Evolutionary conservation across 2,888 invertebrate species (phyloP).

Genomic region (Tridacna crocea): DNA sequence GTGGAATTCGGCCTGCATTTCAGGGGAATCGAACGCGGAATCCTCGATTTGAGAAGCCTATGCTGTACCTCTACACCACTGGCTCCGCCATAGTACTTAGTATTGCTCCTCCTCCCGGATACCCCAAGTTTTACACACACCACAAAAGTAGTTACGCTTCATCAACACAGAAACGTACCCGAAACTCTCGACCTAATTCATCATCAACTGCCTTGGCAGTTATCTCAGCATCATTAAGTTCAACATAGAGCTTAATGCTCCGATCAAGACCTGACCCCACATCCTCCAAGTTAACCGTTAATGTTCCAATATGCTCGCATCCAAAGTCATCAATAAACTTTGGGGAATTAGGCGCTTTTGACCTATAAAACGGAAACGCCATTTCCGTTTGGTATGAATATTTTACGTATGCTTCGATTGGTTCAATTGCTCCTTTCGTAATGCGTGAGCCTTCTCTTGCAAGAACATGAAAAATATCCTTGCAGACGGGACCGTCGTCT

Average conservation of each 20-base stretch:
- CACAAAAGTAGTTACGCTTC: too few species aligned
- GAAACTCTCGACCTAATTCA: conserved; percentile 12
- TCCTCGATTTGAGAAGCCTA: too few species aligned
- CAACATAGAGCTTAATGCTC: neutral
- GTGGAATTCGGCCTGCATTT: too few species aligned
- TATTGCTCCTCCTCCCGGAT: too few species aligned
- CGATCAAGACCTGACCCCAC: conserved; percentile 21
- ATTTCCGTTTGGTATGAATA: conserved; percentile 30
- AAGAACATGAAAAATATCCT: conserved; percentile 43
- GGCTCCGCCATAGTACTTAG: too few species aligned
- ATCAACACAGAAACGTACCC: too few species aligned
- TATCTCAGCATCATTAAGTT: conserved; percentile 20
- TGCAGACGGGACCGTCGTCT: conserved; percentile 43
- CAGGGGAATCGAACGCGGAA: too few species aligned
- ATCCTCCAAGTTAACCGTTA: conserved; percentile 28
- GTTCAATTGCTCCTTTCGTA: conserved; percentile 24
- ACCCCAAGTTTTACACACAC: too few species aligned
- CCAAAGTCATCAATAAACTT: conserved; percentile 38
- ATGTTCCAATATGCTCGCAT: conserved; percentile 37
- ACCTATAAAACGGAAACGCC: conserved; percentile 52
- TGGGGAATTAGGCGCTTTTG: conserved; percentile 21
- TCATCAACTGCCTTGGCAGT: conserved; percentile 42
- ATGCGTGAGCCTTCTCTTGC: neutral
- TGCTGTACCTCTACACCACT: too few species aligned
- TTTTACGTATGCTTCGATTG: conserved; percentile 38